Base-by-base conservation (phyloP, 2,113 vertebrate genomes). In the Macaca mulatta region DNA sequence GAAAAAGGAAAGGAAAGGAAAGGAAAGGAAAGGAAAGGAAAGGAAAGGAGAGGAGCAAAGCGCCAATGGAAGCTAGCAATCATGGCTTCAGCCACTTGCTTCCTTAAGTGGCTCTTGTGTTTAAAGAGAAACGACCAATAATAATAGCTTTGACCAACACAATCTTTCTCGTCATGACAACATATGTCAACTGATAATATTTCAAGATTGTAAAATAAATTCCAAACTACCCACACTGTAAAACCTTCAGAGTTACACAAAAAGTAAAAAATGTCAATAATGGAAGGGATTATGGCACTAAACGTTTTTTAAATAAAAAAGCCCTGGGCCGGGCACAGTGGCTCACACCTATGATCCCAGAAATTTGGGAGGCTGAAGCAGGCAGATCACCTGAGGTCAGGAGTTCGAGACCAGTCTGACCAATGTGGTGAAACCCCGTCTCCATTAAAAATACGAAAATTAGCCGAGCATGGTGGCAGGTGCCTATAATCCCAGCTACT, bases 121-220 rank as follows among this genome's bases (percentile, higher is more conserved):
- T 95, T 93, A 72, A 96, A 96, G 59, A 84, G 81, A 95, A 96
- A 77, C 1, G 23, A 89, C 48, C 70, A 81, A 30, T 91, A 81
- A 30, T 91, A 88, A 89, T 30, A 84, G 57, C 4, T 94, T 96
- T 93, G 85, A 95, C 50, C 43, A 69, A 93, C 27, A 94, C 20
- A 80, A 35, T 90, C 38, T 81, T 87, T 96, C 43, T 72, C 52
- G 57, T 38, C 91, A n/a, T 11, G 14, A 70, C n/a, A 75, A 79
- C 25, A 84, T 45, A 81, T 89, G 18, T 78, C 93, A 93, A 89
- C 50, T 74, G 61, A 93, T 61, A 20, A 69, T 22, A 96, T 23
- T 82, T 90, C 48, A 93, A 90, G 64, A 91, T n/a, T 81, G 89
- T 38, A 89, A 85, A 85, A 91, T 91, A 84, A 89, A 94, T 92